These are phyloP conservation scores for Crotalus adamanteus DNA, from an alignment of 2,797 vertebrate species.

Conservation along the genomic window DNA sequence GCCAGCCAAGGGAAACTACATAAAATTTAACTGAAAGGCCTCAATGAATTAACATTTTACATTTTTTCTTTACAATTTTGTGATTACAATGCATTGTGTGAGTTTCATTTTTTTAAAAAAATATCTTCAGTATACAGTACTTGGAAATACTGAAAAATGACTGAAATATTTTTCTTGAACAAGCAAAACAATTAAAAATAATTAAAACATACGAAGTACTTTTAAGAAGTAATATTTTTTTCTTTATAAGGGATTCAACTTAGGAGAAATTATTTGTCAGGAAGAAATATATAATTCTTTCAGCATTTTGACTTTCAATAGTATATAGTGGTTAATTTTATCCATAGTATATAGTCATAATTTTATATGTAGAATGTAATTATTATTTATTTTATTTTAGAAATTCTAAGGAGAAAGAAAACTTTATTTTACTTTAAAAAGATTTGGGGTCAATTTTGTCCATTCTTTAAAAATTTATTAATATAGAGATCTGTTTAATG, in stretches of 20 bases:
- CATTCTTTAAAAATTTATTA: neutral
- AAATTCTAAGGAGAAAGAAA: neutral
- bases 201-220: conserved; percentile 21
- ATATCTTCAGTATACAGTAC: neutral
- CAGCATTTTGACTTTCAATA: neutral
- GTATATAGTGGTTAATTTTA: neutral
- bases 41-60: neutral
- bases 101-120: neutral
- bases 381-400: neutral
- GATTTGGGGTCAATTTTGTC: neutral
- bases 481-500: neutral
- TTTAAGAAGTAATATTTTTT: neutral
- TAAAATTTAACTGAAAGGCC: neutral
- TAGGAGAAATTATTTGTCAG: neutral
- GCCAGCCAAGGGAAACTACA: neutral
- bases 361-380: neutral
- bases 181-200: neutral
- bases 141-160: conserved; percentile 25
- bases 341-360: neutral
- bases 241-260: neutral
- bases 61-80: conserved; percentile 8
- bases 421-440: neutral
- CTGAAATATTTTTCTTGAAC: conserved; percentile 11
- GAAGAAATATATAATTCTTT: neutral
- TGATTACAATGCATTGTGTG: neutral